phyloP scores from a whole-genome alignment of 2,888 invertebrate species.

The Gandaritis pyraliata region DNA sequence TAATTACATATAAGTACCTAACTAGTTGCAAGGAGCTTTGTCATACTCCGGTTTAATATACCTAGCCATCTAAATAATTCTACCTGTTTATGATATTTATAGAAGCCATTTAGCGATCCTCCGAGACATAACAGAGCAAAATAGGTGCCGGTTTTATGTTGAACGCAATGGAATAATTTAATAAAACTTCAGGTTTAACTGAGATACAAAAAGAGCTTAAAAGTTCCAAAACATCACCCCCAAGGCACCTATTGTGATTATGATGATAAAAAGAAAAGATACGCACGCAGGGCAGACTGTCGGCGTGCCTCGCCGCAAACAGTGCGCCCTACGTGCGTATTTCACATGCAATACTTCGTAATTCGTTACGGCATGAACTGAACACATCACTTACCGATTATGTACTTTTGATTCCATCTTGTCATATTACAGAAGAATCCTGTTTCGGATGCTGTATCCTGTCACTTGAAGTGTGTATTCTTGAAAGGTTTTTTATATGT shows the following conservation, averaged over 20 bases:
- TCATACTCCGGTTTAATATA: slow-evolving; percentile 39
- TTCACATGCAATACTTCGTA: slow-evolving; percentile 38
- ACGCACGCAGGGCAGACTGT: neutral
- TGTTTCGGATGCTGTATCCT: slow-evolving; percentile 12
- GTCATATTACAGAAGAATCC: slow-evolving; percentile 32
- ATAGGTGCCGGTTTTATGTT: neutral
- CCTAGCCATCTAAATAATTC: slow-evolving; percentile 25
- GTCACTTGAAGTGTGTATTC: slow-evolving; percentile 2
- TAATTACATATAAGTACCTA: slow-evolving; percentile 51
- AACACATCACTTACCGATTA: slow-evolving; percentile 39
- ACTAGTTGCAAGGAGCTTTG: slow-evolving; percentile 46
- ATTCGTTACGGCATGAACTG: slow-evolving; percentile 41
- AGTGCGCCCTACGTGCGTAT: slow-evolving; percentile 29
- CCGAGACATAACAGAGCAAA: neutral
- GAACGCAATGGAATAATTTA: slow-evolving; percentile 13
- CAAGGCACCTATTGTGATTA: slow-evolving; percentile 14
- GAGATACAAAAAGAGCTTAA: slow-evolving; percentile 18
- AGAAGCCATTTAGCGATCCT: slow-evolving; percentile 12
- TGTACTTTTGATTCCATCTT: slow-evolving; percentile 33
- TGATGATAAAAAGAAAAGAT: slow-evolving; percentile 30
- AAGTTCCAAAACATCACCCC: slow-evolving; percentile 24
- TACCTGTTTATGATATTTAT: slow-evolving; percentile 25
- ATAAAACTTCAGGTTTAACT: slow-evolving; percentile 5
- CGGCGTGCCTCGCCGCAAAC: slow-evolving; percentile 14
- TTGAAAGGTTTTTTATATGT: no score